A percentile compares a stretch with the other conserved stretches of the same genome.
phyloP scores from a whole-genome alignment of 1,140 invertebrate species.

The Scaptomyza pallida region DNA sequence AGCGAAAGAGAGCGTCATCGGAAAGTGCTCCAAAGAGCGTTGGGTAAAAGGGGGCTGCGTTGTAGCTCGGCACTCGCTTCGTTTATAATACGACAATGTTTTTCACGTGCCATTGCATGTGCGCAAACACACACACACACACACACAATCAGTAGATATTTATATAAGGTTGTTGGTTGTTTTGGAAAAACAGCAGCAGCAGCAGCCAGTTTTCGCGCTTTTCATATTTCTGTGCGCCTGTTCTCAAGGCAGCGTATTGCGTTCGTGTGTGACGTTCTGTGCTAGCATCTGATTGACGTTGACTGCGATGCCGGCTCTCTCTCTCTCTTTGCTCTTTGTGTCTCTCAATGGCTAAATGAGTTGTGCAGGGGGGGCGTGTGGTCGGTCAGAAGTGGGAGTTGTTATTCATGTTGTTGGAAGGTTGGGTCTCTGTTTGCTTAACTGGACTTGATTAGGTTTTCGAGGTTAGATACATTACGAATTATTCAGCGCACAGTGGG shows the following conservation, averaged over 20 bases:
- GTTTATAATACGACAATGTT: constrained; percentile 55
- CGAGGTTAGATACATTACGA: constrained; percentile 78
- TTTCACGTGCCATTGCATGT: constrained; percentile 76
- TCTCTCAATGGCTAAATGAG: constrained; percentile 12
- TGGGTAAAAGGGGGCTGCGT: constrained; percentile 1
- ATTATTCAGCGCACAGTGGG: constrained; percentile 65
- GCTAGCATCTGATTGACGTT: constrained; percentile 58
- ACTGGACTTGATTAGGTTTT: constrained; percentile 80
- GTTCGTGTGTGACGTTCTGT: constrained; percentile 83
- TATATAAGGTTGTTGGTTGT: background rate
- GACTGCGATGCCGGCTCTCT: constrained; percentile 31
- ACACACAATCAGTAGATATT: background rate
- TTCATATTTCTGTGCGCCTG: constrained; percentile 70
- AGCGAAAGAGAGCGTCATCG: constrained; percentile 10
- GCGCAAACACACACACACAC: constrained; percentile 26
- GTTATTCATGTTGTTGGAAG: constrained; percentile 55
- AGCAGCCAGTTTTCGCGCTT: background rate
- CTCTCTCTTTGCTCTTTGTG: constrained; percentile 16
- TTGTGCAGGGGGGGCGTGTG: background rate
- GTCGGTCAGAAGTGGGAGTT: constrained; percentile 2
- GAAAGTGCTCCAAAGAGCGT: too few species aligned
- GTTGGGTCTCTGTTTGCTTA: constrained; percentile 65
- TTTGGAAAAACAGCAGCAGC: background rate
- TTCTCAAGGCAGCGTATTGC: constrained; percentile 71
- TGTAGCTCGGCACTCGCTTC: constrained; percentile 21